Evolutionary conservation across 2,113 vertebrate genomes (phyloP).

Genomic region (Platichthys stellatus): DNA sequence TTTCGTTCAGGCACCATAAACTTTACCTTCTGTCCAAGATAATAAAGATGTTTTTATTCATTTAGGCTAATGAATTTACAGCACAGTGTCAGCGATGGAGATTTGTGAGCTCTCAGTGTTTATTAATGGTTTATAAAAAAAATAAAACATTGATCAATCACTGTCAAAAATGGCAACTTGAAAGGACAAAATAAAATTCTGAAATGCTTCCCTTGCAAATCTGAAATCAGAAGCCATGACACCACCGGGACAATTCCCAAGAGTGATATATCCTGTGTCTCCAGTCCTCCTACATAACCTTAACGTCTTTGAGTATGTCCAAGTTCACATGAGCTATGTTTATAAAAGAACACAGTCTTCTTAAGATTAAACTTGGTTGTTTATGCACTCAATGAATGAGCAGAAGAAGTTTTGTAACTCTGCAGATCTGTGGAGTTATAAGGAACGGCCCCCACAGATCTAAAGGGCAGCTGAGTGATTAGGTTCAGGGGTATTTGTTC

Average conservation of each 20-base stretch:
- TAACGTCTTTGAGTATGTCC: background rate
- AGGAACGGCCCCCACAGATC: slow-evolving; percentile 24
- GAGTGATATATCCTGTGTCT: too few species aligned
- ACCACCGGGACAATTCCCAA: too few species aligned
- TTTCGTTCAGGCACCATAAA: slow-evolving; percentile 2
- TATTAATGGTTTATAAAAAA: slow-evolving; percentile 39
- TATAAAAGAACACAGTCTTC: background rate
- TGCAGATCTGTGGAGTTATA: background rate
- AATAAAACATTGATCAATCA: slow-evolving; percentile 51
- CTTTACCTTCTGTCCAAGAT: slow-evolving; percentile 4
- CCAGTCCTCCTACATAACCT: background rate
- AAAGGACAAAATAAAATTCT: slow-evolving; percentile 28
- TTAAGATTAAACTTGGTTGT: slow-evolving; percentile 7
- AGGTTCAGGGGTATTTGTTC: background rate
- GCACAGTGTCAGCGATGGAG: slow-evolving; percentile 8
- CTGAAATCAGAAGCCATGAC: slow-evolving; percentile 13
- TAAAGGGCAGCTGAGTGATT: slow-evolving; percentile 20
- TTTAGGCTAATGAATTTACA: slow-evolving; percentile 17
- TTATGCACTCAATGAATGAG: slow-evolving; percentile 20
- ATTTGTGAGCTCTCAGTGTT: slow-evolving; percentile 46
- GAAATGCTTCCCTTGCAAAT: slow-evolving; percentile 22
- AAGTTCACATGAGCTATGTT: slow-evolving; percentile 1
- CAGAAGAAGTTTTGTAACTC: slow-evolving; percentile 7
- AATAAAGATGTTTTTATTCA: slow-evolving; percentile 32
- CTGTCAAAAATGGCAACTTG: slow-evolving; percentile 20